Evolutionary conservation across 2,888 invertebrate genomes (phyloP), one percentile per base, ranked within the genome.

Genomic region (Athalia rosae): DNA sequence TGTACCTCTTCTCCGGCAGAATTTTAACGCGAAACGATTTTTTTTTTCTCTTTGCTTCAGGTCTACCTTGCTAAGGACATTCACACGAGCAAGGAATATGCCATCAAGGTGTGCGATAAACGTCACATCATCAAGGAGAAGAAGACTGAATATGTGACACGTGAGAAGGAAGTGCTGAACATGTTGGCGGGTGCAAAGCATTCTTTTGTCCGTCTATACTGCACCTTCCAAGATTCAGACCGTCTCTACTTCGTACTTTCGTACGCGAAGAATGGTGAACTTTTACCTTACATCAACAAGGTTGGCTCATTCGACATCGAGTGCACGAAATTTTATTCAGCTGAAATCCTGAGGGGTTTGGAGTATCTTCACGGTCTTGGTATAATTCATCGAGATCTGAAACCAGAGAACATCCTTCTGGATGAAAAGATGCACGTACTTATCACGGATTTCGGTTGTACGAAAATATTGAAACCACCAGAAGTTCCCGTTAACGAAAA

Each of bases 81-180:
- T 80, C 95, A 96, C 89, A 95, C 95, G 77, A 94, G 93, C 86
- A 95, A 94, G 87, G 97, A 98, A 92, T 97, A 95, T 94, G 99
- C 99, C 92, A 98, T 99, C 88, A 99, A 99, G 94, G 98, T 99
- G n/a, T 95, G 98, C 90, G 97, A 98, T 87, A 99, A 99, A 91
- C 92, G 94, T 73, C 96, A 98, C 90, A 98, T 99, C 83, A 93
- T 98, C 84, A 93, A 95, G 82, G 98, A 99, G 91, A 96, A 95
- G 90, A 99, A 99, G 91, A 94, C 95, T 85, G 95, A 97, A 87
- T 97, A 98, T 90, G 95, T 99, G 79, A 95, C 95, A 89, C 93
- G 98, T 63, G 99, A 99, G 91, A 98, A 98, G 89, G 97, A 98
- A 88, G 97, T 98, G 45, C 92, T 99, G 89, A 95, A 97, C 89